Evolutionary conservation across 2,888 invertebrate species (phyloP).

Genomic region (Operophtera brumata): DNA sequence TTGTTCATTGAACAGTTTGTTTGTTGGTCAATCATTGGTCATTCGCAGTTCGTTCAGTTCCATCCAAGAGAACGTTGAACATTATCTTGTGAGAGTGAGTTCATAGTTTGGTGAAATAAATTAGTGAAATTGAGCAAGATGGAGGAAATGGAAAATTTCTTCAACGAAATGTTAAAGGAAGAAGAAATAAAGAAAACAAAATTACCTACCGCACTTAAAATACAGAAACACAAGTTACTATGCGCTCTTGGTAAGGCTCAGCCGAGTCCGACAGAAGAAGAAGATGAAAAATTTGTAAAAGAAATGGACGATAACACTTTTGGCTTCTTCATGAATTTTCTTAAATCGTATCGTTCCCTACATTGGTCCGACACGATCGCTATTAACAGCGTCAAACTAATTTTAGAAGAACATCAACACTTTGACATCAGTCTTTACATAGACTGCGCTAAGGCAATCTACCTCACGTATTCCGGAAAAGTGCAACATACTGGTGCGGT

Average conservation of each 20-base stretch:
- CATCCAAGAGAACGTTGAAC: too few species aligned
- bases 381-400: not conserved
- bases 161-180: not conserved
- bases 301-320: too few species aligned
- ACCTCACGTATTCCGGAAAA: constrained; percentile 17
- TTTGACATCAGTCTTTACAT: constrained; percentile 13
- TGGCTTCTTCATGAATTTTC: not conserved
- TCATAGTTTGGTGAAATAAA: not conserved
- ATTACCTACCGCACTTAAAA: not conserved
- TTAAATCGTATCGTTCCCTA: not conserved
- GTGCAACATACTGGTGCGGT: not conserved
- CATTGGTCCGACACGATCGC: constrained; percentile 9
- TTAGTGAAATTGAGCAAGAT: not conserved
- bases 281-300: constrained; percentile 1
- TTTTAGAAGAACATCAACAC: constrained; percentile 3
- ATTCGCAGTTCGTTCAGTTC: too few species aligned
- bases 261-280: not conserved
- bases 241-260: constrained; percentile 9
- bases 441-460: constrained; percentile 18
- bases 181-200: not conserved
- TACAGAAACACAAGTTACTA: constrained; percentile 9
- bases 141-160: not conserved
- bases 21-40: not conserved
- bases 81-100: not conserved
- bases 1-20: not conserved